Percentiles rank a stretch among this genome's conserved stretches.
Evolutionary conservation across 2,888 invertebrate species (phyloP).

Genomic region (Ormyrus thymus): DNA sequence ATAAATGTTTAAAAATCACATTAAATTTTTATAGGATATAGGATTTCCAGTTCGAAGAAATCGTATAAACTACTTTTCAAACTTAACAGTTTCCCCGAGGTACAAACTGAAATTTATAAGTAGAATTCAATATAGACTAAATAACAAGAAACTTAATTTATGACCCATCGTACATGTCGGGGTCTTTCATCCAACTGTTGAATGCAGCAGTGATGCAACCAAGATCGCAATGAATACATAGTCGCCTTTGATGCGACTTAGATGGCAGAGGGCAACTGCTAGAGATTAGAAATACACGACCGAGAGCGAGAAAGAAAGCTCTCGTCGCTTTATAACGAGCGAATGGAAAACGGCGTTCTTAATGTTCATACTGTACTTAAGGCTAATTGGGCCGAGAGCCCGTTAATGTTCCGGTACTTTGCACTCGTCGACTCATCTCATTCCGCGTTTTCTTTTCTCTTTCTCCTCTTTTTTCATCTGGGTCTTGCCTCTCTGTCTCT

Average conservation of each 20-base stretch:
- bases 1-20: no score
- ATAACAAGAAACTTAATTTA: no score
- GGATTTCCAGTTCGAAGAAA: no score
- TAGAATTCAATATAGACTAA: no score
- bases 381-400: conserved; percentile 68
- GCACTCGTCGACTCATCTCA: conserved; percentile 57
- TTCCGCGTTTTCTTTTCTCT: conserved; percentile 33
- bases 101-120: no score
- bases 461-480: neutral
- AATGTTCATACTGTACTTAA: conserved; percentile 65
- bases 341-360: conserved; percentile 61
- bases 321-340: conserved; percentile 55
- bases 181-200: no score
- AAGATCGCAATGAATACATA: conserved; percentile 5
- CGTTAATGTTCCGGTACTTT: conserved; percentile 64
- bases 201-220: no score
- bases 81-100: no score
- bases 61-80: no score
- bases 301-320: conserved; percentile 46
- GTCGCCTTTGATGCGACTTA: neutral
- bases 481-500: neutral
- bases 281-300: conserved; percentile 16
- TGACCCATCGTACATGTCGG: no score
- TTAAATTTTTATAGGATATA: no score
- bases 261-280: conserved; percentile 12